Evolutionary conservation across 2,888 invertebrate species (phyloP), one percentile per base, ranked within the genome.

Genomic region (Himalopsyche anomala): DNA sequence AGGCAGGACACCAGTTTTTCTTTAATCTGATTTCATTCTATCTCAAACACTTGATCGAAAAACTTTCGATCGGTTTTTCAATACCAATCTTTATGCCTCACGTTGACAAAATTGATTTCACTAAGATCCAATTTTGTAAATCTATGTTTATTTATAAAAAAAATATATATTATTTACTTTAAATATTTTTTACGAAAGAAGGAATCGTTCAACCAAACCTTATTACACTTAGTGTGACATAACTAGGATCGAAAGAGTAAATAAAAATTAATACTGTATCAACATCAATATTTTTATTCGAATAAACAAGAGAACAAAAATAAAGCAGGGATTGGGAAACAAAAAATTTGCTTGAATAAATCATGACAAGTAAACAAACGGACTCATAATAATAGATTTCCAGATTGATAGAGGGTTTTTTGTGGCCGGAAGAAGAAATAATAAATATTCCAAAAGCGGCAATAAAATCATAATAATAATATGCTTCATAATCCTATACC

Each of bases 361-460:
- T 62, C 62, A 62, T 28, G 62, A 62, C 62, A 62, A 62, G 62
- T 62, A 62, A 62, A 62, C 28, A 62, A 62, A 19, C 62, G 19
- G 62, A 19, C 62, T 62, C 19, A 19, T 19, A 19, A 62, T 62
- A 19, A 62, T 62, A 28, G 62, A 62, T 62, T 62, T 62, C 11
- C 19, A 62, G 62, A 62, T 62, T 62, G 62, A 62, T 62, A 62
- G 62, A 62, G 62, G 28, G 19, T n/a, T 62, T 62, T 62, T 62
- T 62, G 62, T 19, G 28, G 62, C 62, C n/a, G 28, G n/a, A 19
- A 62, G 19, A 62, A 62, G 62, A 62, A 62, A 62, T 62, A 62
- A 62, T 62, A 62, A 62, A 62, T 62, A 28, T 19, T 62, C 62
- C 19, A 15, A 19, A 62, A 62, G 19, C 28, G 62, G 62, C 62